Evolutionary conservation across 2,797 vertebrate genomes (phyloP), one percentile per base, ranked within the genome.

Genomic region (Sebastes hubbsi): DNA sequence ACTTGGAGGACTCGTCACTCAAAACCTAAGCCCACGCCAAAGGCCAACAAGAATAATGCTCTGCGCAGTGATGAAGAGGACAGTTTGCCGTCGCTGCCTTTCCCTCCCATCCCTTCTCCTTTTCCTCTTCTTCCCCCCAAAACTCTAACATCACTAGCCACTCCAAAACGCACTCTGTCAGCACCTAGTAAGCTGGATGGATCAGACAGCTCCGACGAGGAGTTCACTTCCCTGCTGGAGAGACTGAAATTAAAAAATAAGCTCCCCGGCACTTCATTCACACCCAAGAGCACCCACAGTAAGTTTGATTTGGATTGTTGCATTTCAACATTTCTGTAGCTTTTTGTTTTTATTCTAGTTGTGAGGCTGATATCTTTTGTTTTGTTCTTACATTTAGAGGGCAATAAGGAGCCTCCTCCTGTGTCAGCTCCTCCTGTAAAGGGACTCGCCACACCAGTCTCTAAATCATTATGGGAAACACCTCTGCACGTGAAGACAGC

Each of bases 141-240:
- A 74, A 58, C 61, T 20, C 10, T 1, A 6, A 16, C 70, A 11
- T 27, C 74, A 7, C 56, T 34, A 38, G 46, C 65, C 1, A 77
- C 85, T 8, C 78, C 94, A 4, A 90, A 87, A 54, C 81, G 83
- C 14, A 90, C 78, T 1, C 42, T 85, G 34, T 92, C 93, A 11
- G 86, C 78, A 10, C 92, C 93, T 3, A 42, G 68, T 9, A 86
- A 56, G 27, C 34, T 88, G n/a, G 79, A 93, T 0, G 84, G 93
- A 11, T 93, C 95, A 0, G 88, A 70, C 5, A 95, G 95, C 83
- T 98, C 97, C 1, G 97, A 96, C 25, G 97, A 97, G 2, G 96
- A 97, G 91, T 97, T 98, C 78, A 90, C 80, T 8, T 96, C 95
- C 0, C 82, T 98, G 16, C 84, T 98, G 69, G 96, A 97, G 22